phyloP scores from a whole-genome alignment of 2,888 invertebrate species.

The Criorhina ranunculi region DNA sequence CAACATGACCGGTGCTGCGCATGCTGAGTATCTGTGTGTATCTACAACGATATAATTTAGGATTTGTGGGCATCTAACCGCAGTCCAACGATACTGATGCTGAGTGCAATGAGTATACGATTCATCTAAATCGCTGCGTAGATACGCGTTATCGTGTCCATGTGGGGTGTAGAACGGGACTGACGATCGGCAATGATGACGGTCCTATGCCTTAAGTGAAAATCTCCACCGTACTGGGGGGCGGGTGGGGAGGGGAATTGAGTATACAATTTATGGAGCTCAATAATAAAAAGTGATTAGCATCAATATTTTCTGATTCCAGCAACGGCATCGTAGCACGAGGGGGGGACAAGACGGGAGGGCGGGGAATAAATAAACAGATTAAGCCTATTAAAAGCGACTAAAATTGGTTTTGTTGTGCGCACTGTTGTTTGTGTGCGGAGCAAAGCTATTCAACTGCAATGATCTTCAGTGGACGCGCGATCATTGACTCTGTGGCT shows the following conservation, averaged over 20 bases:
- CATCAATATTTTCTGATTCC: slow-evolving; percentile 75
- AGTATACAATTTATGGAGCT: slow-evolving; percentile 69
- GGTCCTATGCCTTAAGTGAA: slow-evolving; percentile 48
- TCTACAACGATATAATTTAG: slow-evolving; percentile 71
- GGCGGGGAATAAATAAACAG: slow-evolving; percentile 71
- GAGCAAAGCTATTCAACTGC: slow-evolving; percentile 60
- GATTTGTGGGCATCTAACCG: slow-evolving; percentile 67
- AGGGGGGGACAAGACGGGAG: not conserved
- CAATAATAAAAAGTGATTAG: slow-evolving; percentile 77
- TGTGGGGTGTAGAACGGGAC: slow-evolving; percentile 13
- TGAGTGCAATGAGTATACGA: slow-evolving; percentile 61
- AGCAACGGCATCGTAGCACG: slow-evolving; percentile 37
- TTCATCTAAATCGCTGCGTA: slow-evolving; percentile 75
- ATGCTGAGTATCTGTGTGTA: slow-evolving; percentile 40
- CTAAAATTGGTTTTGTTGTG: slow-evolving; percentile 64
- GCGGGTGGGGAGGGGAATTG: too few species aligned
- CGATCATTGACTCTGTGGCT: slow-evolving; percentile 65
- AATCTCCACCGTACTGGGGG: slow-evolving; percentile 27
- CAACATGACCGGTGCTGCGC: slow-evolving; percentile 42
- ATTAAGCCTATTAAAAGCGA: slow-evolving; percentile 74
- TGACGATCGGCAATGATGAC: slow-evolving; percentile 10
- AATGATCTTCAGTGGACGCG: slow-evolving; percentile 39
- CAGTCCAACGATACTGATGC: slow-evolving; percentile 27
- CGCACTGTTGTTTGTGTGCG: slow-evolving; percentile 39
- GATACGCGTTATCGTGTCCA: slow-evolving; percentile 67